Conservation (phyloP, 2,888 invertebrate species). For the Pristionchus japonicus region DNA sequence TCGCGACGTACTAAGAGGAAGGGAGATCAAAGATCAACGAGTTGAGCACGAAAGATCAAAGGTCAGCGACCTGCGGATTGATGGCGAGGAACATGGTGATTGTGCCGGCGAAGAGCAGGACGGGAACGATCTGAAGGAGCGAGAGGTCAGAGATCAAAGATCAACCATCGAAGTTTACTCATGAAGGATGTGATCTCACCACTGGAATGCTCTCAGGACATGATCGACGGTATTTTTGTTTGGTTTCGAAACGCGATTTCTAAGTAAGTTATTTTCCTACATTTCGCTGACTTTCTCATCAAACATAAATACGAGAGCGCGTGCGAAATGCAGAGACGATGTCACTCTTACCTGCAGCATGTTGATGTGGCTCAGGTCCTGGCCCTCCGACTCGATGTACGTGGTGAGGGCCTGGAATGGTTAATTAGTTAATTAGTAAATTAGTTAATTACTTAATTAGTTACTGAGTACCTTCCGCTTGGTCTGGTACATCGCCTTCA, state of each 20-base stretch:
- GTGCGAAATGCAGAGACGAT: too few relatives aligned
- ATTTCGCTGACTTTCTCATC: too few relatives aligned
- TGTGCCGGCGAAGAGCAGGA: neutral
- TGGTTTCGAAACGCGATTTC: too few relatives aligned
- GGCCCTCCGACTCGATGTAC: too few relatives aligned
- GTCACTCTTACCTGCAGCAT: too few relatives aligned
- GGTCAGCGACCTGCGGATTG: neutral
- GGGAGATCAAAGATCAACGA: neutral
- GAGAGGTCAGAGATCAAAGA: neutral
- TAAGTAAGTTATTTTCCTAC: too few relatives aligned
- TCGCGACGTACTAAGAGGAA: neutral
- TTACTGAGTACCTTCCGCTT: slow-evolving; percentile 10
- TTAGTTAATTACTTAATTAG: too few relatives aligned
- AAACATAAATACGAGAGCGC: too few relatives aligned
- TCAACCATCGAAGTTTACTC: neutral
- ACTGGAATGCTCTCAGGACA: too few relatives aligned
- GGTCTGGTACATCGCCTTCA: neutral
- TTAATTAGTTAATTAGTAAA: too few relatives aligned
- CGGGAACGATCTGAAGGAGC: neutral
- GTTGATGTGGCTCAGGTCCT: too few relatives aligned
- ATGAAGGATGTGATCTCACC: neutral
- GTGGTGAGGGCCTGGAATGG: neutral
- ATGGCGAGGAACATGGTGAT: neutral
- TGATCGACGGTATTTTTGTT: too few relatives aligned
- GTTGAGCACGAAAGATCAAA: neutral